These are phyloP conservation scores for Unio pictorum DNA, from an alignment of 2,888 invertebrate species.

Conservation along the genomic window DNA sequence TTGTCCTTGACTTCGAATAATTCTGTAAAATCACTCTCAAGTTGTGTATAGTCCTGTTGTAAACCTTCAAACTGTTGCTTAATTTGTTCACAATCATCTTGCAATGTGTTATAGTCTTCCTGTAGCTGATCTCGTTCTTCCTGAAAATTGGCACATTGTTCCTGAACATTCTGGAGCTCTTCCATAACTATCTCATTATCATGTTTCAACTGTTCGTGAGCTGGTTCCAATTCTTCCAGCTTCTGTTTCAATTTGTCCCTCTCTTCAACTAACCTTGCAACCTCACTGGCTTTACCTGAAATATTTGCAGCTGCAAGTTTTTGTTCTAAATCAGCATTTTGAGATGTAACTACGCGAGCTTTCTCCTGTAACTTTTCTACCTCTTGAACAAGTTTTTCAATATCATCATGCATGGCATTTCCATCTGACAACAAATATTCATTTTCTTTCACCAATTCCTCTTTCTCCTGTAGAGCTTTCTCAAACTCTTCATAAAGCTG, in stretches of 20 bases:
- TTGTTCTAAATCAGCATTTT: slow-evolving; percentile 55
- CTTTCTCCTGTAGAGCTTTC: slow-evolving; percentile 39
- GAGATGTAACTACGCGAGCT: slow-evolving; percentile 38
- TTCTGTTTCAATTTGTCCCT: slow-evolving; percentile 45
- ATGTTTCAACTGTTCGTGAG: slow-evolving; percentile 41
- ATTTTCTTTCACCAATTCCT: slow-evolving; percentile 57
- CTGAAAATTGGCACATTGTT: slow-evolving; percentile 25
- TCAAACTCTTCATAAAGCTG: slow-evolving; percentile 43
- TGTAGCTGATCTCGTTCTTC: slow-evolving; percentile 41
- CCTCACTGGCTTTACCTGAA: slow-evolving; percentile 58
- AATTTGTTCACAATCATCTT: slow-evolving; percentile 54
- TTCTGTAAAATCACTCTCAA: slow-evolving; percentile 58
- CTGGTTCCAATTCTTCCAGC: slow-evolving; percentile 43
- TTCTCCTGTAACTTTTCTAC: slow-evolving; percentile 60
- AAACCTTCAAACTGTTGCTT: slow-evolving; percentile 53
- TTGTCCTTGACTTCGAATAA: slow-evolving; percentile 58
- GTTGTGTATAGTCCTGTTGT: slow-evolving; percentile 57
- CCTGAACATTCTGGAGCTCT: slow-evolving; percentile 59
- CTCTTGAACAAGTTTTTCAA: slow-evolving; percentile 60
- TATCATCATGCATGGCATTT: slow-evolving; percentile 60
- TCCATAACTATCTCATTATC: slow-evolving; percentile 61
- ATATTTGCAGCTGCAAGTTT: slow-evolving; percentile 44
- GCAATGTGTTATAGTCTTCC: slow-evolving; percentile 49
- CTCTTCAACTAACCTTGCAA: slow-evolving; percentile 54
- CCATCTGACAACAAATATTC: slow-evolving; percentile 57